Evolutionary conservation across 2,797 vertebrate species (phyloP).

Genomic region (Myoxocephalus aenaeus): DNA sequence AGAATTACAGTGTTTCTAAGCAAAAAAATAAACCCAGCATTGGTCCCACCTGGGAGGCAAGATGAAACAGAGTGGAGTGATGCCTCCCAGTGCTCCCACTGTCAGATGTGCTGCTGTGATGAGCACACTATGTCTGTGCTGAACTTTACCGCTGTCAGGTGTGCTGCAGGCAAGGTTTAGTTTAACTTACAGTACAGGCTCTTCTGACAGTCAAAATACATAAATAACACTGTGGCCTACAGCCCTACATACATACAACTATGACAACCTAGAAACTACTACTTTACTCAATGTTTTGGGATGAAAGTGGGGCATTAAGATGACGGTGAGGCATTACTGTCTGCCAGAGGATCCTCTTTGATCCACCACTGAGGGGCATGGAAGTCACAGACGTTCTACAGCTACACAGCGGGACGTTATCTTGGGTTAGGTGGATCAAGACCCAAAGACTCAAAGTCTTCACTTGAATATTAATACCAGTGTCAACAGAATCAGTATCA

Average conservation of each 20-base stretch:
- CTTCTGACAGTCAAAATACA: too few species aligned
- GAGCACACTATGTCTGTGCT: background rate
- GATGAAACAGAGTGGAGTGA: constrained; percentile 7
- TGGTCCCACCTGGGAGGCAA: constrained; percentile 11
- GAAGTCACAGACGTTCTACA: too few species aligned
- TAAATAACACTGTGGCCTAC: too few species aligned
- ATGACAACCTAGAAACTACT: background rate
- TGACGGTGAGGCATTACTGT: too few species aligned
- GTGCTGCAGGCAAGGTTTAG: background rate
- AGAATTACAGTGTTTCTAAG: constrained; percentile 4
- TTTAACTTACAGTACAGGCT: too few species aligned
- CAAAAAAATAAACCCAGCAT: background rate
- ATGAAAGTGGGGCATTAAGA: too few species aligned
- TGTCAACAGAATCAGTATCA: too few species aligned
- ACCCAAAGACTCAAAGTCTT: background rate
- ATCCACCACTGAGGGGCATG: too few species aligned
- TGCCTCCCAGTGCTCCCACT: background rate
- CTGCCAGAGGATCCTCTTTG: too few species aligned
- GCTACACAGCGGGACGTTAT: background rate
- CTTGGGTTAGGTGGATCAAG: background rate
- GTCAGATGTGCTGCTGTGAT: constrained; percentile 9
- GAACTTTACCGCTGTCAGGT: background rate
- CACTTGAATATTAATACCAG: background rate
- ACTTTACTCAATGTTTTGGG: too few species aligned
- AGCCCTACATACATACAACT: background rate